Percentiles rank a stretch among this genome's conserved stretches.
These are phyloP conservation scores for Epicauta chinensis DNA, from an alignment of 1,140 invertebrate species.

Conservation along the genomic window DNA sequence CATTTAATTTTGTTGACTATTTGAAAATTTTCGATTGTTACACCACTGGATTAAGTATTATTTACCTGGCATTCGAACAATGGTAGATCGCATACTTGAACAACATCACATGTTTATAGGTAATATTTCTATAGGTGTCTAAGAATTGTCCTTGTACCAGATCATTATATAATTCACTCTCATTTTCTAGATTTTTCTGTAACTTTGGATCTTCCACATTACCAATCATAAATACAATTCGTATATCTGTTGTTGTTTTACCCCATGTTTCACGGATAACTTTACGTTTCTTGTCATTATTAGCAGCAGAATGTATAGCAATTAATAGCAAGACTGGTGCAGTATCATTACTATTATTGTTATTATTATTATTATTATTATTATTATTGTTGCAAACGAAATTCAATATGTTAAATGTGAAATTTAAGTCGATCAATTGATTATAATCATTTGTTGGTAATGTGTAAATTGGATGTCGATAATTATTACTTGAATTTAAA, in stretches of 20 bases:
- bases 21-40: too few species aligned
- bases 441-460: constrained; percentile 31
- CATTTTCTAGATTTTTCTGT: constrained; percentile 50
- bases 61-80: constrained; percentile 57
- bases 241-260: constrained; percentile 37
- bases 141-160: constrained; percentile 72
- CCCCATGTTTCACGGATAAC: constrained; percentile 67
- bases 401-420: constrained; percentile 35
- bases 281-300: constrained; percentile 53
- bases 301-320: constrained; percentile 62
- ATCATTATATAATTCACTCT: constrained; percentile 58
- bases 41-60: too few species aligned
- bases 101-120: constrained; percentile 79
- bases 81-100: constrained; percentile 74
- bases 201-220: constrained; percentile 41
- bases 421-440: constrained; percentile 32
- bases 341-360: too few species aligned
- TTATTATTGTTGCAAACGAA: constrained; percentile 30
- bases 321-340: constrained; percentile 51
- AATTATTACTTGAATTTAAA: constrained; percentile 19
- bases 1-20: too few species aligned
- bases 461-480: constrained; percentile 20
- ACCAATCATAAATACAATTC: constrained; percentile 66
- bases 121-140: constrained; percentile 78
- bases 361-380: too few species aligned